Evolutionary conservation across 2,888 invertebrate genomes (phyloP).

Genomic region (Andrena bicolor): DNA sequence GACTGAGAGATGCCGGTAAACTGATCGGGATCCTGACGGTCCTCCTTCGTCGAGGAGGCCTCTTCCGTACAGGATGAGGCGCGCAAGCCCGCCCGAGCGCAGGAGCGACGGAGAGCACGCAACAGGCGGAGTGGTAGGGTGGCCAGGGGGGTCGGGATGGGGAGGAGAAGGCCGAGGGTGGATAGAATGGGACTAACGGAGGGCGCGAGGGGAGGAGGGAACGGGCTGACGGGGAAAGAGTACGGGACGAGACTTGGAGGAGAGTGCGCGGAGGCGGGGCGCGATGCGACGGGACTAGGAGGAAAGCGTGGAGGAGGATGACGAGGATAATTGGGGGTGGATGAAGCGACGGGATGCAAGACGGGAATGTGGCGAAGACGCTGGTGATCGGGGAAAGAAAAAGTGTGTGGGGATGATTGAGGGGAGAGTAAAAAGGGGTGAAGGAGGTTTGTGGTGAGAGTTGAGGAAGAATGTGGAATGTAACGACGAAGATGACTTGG

Average conservation of each 20-base stretch:
- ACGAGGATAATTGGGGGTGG: constrained; percentile 21
- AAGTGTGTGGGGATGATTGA: background rate
- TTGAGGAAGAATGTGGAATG: background rate
- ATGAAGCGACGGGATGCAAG: background rate
- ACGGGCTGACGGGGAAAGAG: background rate
- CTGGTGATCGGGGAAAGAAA: background rate
- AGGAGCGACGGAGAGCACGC: constrained; percentile 57
- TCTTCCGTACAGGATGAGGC: constrained; percentile 72
- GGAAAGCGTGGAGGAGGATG: constrained; percentile 2
- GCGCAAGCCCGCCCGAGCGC: constrained; percentile 74
- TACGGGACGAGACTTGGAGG: constrained; percentile 13
- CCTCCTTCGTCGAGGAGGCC: constrained; percentile 71
- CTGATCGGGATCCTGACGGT: constrained; percentile 81
- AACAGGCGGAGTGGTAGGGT: constrained; percentile 5
- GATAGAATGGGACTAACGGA: constrained; percentile 45
- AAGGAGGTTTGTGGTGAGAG: background rate
- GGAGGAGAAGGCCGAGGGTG: constrained; percentile 24
- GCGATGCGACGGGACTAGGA: background rate
- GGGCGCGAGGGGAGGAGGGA: constrained; percentile 3
- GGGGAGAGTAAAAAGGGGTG: background rate
- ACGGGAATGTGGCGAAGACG: background rate
- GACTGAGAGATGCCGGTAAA: constrained; percentile 81
- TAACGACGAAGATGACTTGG: background rate
- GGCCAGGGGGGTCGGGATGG: too few relatives aligned
- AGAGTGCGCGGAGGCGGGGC: constrained; percentile 5